Evolutionary conservation across 2,888 invertebrate species (phyloP), one percentile per base, ranked within the genome.

Genomic region (Patella caerulea): DNA sequence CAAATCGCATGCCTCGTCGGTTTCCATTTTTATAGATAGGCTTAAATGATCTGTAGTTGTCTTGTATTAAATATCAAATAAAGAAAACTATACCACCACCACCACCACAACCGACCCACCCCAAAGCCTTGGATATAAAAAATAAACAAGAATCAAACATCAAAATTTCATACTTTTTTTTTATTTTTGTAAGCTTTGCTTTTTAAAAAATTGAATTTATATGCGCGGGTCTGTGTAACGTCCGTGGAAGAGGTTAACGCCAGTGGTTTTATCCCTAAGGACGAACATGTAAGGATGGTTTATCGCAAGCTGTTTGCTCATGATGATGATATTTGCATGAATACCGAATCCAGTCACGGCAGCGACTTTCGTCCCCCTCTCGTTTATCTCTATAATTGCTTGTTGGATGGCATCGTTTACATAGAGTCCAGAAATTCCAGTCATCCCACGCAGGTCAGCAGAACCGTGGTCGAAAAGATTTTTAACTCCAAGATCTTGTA

Each of bases 331-430:
- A 69, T 76, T 19, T 52, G 73, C 12, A 78, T 76, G 56, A 24
- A 83, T 70, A 11, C 80, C 53, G 45, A 78, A 73, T 17, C 78
- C 82, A 17, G 81, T 87, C 11, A 86, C 84, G 1, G 84, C 87
- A 12, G 88, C 85, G 0, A 88, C 87, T 72, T 86, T 86, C 5
- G 84, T 83, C 0, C 88, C 88, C 19, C 84, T 80, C 78, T 88
- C 88, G 72, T 85, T 85, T n/a, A 88, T 86, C 15, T 88, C 85
- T 24, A 88, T 79, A 69, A 87, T 85, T n/a, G 89, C 87, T 74
- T 88, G 86, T 77, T 89, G 88, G 11, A 88, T 24, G 17, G 88
- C 85, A 56, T 82, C 73, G 11, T 81, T 81, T 2, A 88, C 83
- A 72, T 73, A 84, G 12, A 88, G 78, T 2, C 77, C 74, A 1